These are phyloP conservation scores for Eidolon helvum DNA, from an alignment of 2,113 vertebrate genomes.

Conservation along the genomic window DNA sequence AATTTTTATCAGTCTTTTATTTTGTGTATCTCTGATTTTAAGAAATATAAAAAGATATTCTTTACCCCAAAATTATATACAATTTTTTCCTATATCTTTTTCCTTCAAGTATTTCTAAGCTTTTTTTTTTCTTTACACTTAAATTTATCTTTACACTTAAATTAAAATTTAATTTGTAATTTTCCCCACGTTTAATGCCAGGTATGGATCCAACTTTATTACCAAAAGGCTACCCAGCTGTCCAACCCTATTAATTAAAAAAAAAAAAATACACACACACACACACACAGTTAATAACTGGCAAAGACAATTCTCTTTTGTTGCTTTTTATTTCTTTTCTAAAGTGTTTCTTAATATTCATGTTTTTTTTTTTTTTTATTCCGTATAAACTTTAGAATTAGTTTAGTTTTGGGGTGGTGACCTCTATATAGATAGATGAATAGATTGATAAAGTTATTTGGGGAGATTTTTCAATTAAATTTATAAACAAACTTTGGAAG, in stretches of 20 bases:
- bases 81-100: neutral
- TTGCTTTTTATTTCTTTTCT: neutral
- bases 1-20: neutral
- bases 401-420: neutral
- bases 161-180: neutral
- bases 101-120: neutral
- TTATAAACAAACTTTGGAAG: neutral
- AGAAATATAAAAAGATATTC: neutral
- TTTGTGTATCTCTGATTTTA: neutral
- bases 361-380: neutral
- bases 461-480: neutral
- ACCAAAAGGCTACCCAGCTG: neutral
- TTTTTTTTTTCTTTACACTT: neutral
- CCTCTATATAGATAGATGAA: neutral
- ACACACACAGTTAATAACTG: neutral
- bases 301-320: neutral
- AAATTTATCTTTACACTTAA: neutral
- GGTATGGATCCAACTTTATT: neutral
- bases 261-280: too few relatives aligned
- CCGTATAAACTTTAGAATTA: neutral
- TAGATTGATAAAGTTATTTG: neutral
- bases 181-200: neutral
- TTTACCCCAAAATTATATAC: neutral
- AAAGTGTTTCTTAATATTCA: neutral
- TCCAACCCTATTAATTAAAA: neutral